Evolutionary conservation across 2,113 vertebrate species (phyloP).

Genomic region (Alosa alosa): DNA sequence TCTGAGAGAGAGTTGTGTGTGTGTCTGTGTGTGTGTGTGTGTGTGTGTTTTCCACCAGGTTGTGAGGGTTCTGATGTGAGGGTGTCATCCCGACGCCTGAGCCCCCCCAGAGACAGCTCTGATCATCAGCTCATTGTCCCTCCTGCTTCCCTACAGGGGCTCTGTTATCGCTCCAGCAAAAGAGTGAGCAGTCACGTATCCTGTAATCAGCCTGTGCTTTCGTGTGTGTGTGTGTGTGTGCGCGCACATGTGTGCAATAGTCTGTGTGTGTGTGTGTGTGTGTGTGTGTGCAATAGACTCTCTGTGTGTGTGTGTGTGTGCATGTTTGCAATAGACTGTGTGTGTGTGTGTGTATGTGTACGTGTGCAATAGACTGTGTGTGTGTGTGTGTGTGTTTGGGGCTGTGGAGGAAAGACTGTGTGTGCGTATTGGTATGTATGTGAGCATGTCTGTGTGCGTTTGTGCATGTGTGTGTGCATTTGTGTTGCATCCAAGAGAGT

Average conservation of each 20-base stretch:
- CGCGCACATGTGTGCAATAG: neutral
- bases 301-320: neutral
- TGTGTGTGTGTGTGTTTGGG: neutral
- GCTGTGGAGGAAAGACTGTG: neutral
- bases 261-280: neutral
- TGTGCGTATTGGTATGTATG: neutral
- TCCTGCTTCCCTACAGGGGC: constrained; percentile 59
- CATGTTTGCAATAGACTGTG: neutral
- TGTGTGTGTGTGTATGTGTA: neutral
- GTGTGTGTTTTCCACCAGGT: neutral
- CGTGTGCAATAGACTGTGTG: constrained; percentile 4
- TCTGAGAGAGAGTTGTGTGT: neutral
- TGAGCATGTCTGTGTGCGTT: neutral
- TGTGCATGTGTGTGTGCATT: neutral
- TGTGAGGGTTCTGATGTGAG: constrained; percentile 37
- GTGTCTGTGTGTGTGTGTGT: neutral
- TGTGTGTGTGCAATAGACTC: neutral
- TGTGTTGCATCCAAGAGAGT: neutral
- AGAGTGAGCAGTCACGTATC: constrained; percentile 52
- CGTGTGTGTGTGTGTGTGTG: constrained; percentile 35
- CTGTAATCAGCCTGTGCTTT: constrained; percentile 51
- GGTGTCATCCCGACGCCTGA: constrained; percentile 48
- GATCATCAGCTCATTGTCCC: constrained; percentile 70
- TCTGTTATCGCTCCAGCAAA: constrained; percentile 56
- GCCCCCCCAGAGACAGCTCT: constrained; percentile 58